Conservation (phyloP, 2,113 vertebrate genomes). For the Paedocypris sp. region DNA sequence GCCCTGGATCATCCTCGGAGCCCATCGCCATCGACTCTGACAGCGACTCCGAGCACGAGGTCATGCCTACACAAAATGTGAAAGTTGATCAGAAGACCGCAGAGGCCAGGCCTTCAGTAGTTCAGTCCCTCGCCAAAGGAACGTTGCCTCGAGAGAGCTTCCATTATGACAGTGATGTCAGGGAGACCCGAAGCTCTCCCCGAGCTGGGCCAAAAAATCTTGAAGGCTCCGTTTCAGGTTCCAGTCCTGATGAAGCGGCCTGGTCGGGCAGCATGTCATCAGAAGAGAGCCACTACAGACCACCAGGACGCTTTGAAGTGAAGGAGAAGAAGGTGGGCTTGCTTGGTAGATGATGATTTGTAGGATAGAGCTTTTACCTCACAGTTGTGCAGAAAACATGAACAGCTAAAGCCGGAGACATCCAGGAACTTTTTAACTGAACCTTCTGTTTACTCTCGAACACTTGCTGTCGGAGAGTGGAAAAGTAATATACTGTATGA, state of each 20-base stretch:
- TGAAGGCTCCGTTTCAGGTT: slow-evolving; percentile 20
- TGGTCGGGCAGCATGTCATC: slow-evolving; percentile 27
- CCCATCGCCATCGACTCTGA: slow-evolving; percentile 28
- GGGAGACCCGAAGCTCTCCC: slow-evolving; percentile 6
- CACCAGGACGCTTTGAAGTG: slow-evolving; percentile 33
- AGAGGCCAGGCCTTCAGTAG: not conserved
- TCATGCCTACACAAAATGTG: not conserved
- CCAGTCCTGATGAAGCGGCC: slow-evolving; percentile 29
- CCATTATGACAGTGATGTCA: not conserved
- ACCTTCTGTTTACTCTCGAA: slow-evolving; percentile 17
- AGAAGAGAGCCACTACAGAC: slow-evolving; percentile 26
- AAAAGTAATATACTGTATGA: slow-evolving; percentile 21
- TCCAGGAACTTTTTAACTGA: slow-evolving; percentile 12
- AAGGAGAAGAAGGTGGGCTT: slow-evolving; percentile 37
- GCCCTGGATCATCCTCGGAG: slow-evolving; percentile 24
- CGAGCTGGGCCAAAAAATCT: slow-evolving; percentile 18
- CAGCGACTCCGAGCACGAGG: slow-evolving; percentile 29
- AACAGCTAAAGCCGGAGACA: slow-evolving; percentile 3
- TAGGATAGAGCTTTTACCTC: slow-evolving; percentile 4
- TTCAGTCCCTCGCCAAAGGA: slow-evolving; percentile 15
- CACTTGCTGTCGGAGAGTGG: slow-evolving; percentile 1
- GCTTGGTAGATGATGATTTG: slow-evolving; percentile 31
- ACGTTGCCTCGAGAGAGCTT: slow-evolving; percentile 7
- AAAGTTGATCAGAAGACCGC: not conserved
- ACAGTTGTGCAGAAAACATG: not conserved